Evolutionary conservation across 2,113 vertebrate genomes (phyloP), one percentile per base, ranked within the genome.

Genomic region (Campylomormyrus tamandua): DNA sequence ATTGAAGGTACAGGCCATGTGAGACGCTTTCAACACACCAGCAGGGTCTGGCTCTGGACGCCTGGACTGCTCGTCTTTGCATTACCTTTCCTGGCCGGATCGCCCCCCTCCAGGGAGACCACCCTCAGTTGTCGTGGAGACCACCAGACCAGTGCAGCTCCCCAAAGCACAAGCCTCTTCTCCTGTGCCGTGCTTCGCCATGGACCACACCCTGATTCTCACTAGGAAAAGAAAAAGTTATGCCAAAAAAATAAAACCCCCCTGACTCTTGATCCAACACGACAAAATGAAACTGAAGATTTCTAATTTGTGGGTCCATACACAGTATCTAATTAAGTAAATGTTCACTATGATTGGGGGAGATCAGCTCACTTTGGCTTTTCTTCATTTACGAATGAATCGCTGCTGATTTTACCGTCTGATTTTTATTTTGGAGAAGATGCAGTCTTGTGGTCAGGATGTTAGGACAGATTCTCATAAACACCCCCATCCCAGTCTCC

Each of bases 381-480:
- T 87, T 27, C 46, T 49, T 27, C 0, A 53, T 87, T 53, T 53
- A 52, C 27, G 19, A 24, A 24, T 50, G 27, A 87, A 87, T 84
- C 85, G 1, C 31, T 48, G 48, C n/a, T 56, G 85, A 53, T 21
- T 53, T 87, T 87, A 56, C 48, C 13, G 27, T 87, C n/a, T 35
- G n/a, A 17, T 27, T 50, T 48, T 15, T 13, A 46, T 84, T 48
- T 39, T 17, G 50, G 13, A 87, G 48, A 35, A 56, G 50, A 87
- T 53, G 27, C 85, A 56, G 35, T 87, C 49, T 35, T 56, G 85
- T 56, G 85, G 85, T 87, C 85, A 87, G 85, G n/a, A 53, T 56
- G 85, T 52, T 87, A 88, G 56, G 56, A 88, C 87, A 88, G 87
- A 56, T 62, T 88, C 35, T 21, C 53, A 46, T 88, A 66, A 88